phyloP scores from a whole-genome alignment of 2,888 invertebrate genomes.

The Alitta virens region DNA sequence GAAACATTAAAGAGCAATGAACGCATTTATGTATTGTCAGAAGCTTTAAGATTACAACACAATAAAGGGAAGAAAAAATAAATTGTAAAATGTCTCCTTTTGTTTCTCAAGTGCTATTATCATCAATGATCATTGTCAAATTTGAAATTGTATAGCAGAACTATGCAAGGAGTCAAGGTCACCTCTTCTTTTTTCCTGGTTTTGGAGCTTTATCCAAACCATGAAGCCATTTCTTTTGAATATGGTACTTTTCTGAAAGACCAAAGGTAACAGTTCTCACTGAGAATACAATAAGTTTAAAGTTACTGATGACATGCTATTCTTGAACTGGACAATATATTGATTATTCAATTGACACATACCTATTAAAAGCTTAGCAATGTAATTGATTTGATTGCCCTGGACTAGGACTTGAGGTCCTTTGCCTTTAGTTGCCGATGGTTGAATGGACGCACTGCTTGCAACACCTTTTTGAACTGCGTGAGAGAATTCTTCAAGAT shows the following conservation, averaged over 20 bases:
- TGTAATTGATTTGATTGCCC: conserved; percentile 78
- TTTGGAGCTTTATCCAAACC: conserved; percentile 76
- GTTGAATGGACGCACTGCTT: conserved; percentile 79
- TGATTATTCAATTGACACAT: conserved; percentile 1
- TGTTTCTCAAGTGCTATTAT: no score
- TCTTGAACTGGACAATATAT: neutral
- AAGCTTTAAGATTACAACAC: no score
- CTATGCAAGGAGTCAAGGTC: no score
- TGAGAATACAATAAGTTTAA: neutral
- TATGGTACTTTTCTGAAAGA: conserved; percentile 72
- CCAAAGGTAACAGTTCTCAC: neutral
- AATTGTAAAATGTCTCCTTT: no score
- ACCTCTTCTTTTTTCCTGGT: conserved; percentile 5
- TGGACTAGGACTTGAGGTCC: conserved; percentile 76
- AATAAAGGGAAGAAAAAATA: no score
- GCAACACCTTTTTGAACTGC: conserved; percentile 82
- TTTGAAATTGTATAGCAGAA: no score
- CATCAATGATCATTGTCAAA: no score
- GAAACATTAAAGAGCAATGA: no score
- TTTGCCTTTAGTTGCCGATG: conserved; percentile 67
- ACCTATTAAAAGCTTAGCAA: conserved; percentile 63
- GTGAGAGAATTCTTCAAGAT: conserved; percentile 74
- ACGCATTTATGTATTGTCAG: no score
- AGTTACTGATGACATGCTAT: neutral
- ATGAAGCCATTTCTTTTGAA: conserved; percentile 73